These are phyloP conservation scores for Hydrotaea diabolus DNA, from an alignment of 2,888 invertebrate genomes.

Conservation along the genomic window DNA sequence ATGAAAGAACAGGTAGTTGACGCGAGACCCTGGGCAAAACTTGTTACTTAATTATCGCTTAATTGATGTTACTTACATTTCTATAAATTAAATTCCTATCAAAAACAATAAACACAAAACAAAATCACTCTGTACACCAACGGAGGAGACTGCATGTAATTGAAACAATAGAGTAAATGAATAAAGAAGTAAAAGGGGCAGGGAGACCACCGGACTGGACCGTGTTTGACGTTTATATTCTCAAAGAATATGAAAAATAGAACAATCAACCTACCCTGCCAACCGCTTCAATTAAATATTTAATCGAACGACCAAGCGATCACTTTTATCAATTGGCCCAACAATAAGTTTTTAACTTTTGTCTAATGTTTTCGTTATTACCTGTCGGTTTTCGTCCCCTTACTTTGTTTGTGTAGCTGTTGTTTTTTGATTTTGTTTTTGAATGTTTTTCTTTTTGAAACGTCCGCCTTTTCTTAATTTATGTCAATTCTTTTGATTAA, in stretches of 20 bases:
- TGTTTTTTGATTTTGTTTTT: neutral
- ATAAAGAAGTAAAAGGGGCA: neutral
- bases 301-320: neutral
- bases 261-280: neutral
- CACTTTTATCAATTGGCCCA: conserved; percentile 8
- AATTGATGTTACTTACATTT: conserved; percentile 62
- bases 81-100: conserved; percentile 31
- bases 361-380: neutral
- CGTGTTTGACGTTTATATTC: conserved; percentile 40
- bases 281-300: neutral
- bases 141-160: neutral
- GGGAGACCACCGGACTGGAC: neutral
- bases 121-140: neutral
- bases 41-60: conserved; percentile 65
- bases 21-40: conserved; percentile 45
- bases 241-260: conserved; percentile 43
- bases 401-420: too few relatives aligned
- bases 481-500: conserved; percentile 70
- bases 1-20: conserved; percentile 7
- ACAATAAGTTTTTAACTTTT: neutral
- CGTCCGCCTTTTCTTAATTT: conserved; percentile 45
- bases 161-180: neutral
- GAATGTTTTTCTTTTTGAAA: neutral
- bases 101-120: conserved; percentile 7
- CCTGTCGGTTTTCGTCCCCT: neutral